Evolutionary conservation across 2,888 invertebrate species (phyloP), one percentile per base, ranked within the genome.

Genomic region (Pammene fasciana): DNA sequence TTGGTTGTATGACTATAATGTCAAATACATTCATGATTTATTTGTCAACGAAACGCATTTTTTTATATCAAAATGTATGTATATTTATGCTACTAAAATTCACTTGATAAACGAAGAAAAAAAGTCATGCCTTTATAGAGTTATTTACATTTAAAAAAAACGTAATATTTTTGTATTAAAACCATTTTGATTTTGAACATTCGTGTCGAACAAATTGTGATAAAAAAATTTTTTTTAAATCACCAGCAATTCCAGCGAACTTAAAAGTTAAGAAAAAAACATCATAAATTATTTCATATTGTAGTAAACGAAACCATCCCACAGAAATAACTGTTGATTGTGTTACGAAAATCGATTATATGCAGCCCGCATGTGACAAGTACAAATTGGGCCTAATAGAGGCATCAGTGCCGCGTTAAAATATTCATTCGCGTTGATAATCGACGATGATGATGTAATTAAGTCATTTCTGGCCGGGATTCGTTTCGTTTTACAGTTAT

Each of bases 301-400:
- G 46, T 9, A 60, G n/a, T 10, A 34, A 61, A 62, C 43, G 13
- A 61, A 46, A 13, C n/a, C 70, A 52, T 55, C 65, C 60, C 48
- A 70, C 70, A 38, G 41, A 45, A 59, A 48, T 65, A 68, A 59
- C 64, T 65, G 46, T 65, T 60, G 62, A 68, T 68, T 68, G 57
- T 65, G 60, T 70, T 65, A 70, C 60, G 46, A 60, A 72, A 73
- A 75, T 75, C 74, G 75, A 75, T 76, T 77, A 74, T 52, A 72
- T 72, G 72, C 74, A 64, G 59, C 77, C 78, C 76, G 74, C 72
- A 77, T 75, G 48, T 48, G 54, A 68, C 64, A 74, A 72, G 70
- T 75, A 75, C 75, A 75, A 73, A 74, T 70, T 76, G 75, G 72
- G 74, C 75, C 74, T 75, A 71, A 81, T 79, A 74, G 64, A 67